A percentile compares a stretch with the other conserved stretches of the same genome.
These are phyloP conservation scores for Parazoanthus swiftii DNA, from an alignment of 92 coral and sea anemone genomes.

Conservation along the genomic window DNA sequence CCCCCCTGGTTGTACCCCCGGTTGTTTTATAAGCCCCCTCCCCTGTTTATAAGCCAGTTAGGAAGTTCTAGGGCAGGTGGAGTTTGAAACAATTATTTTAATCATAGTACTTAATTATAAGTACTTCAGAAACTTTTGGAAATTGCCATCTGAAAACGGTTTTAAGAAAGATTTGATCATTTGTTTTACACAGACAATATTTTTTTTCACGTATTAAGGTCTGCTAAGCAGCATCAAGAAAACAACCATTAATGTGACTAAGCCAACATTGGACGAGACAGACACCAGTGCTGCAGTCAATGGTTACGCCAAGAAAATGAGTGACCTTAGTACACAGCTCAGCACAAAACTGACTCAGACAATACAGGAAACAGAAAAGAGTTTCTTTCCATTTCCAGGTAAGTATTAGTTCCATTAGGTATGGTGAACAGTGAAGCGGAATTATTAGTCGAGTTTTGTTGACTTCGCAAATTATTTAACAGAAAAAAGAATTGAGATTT, in stretches of 20 bases:
- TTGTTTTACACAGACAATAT: too few relatives aligned
- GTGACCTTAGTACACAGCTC: slow-evolving; percentile 33
- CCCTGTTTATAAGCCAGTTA: too few relatives aligned
- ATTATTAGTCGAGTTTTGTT: neutral
- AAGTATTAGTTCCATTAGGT: neutral
- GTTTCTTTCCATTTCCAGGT: slow-evolving; percentile 84
- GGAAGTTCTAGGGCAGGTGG: too few relatives aligned
- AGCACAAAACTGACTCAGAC: slow-evolving; percentile 44
- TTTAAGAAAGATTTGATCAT: too few relatives aligned
- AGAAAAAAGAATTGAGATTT: too few relatives aligned
- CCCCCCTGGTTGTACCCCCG: too few relatives aligned
- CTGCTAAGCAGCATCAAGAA: slow-evolving; percentile 75
- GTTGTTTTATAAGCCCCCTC: too few relatives aligned
- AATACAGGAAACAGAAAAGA: slow-evolving; percentile 62
- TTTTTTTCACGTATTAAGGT: slow-evolving; percentile 15
- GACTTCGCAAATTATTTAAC: too few relatives aligned
- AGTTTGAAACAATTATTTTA: too few relatives aligned
- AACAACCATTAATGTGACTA: slow-evolving; percentile 68
- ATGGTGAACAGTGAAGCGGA: neutral
- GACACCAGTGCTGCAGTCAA: slow-evolving; percentile 46
- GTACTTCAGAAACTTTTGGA: too few relatives aligned
- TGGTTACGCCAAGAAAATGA: slow-evolving; percentile 58
- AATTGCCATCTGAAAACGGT: too few relatives aligned
- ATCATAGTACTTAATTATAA: too few relatives aligned
- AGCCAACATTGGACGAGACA: slow-evolving; percentile 57